Evolutionary conservation across 2,797 vertebrate species (phyloP).

Genomic region (Acropternis orthonyx): DNA sequence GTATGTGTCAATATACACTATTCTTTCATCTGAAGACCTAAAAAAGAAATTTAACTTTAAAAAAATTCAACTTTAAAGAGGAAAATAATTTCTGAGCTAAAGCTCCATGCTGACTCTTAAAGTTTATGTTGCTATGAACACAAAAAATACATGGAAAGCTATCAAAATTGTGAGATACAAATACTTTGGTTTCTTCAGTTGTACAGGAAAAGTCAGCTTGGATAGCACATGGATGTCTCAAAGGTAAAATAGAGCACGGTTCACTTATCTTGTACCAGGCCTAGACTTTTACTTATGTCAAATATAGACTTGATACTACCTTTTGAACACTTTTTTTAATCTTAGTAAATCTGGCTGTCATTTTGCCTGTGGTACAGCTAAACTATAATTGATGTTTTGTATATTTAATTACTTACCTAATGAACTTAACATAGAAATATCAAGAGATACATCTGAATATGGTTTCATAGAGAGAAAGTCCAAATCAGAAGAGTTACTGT

Average conservation of each 20-base stretch:
- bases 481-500: slow-evolving; percentile 83
- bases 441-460: slow-evolving; percentile 92
- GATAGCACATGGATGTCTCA: background rate
- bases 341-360: background rate
- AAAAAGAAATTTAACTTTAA: background rate
- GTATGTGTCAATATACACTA: background rate
- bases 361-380: background rate
- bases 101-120: background rate
- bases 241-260: background rate
- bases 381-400: background rate
- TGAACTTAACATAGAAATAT: slow-evolving; percentile 91
- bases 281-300: background rate
- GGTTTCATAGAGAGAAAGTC: slow-evolving; percentile 92
- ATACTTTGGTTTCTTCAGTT: background rate
- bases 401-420: slow-evolving; percentile 79
- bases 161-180: background rate
- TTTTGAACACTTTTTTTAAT: background rate
- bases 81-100: background rate
- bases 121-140: background rate
- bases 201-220: background rate
- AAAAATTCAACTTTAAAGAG: background rate
- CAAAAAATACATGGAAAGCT: background rate
- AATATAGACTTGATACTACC: background rate
- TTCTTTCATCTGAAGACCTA: background rate
- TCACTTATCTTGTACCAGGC: background rate